A percentile compares a stretch with the other conserved stretches of the same genome.
Evolutionary conservation across 2,888 invertebrate genomes (phyloP).

Genomic region (Nowickia ferox): DNA sequence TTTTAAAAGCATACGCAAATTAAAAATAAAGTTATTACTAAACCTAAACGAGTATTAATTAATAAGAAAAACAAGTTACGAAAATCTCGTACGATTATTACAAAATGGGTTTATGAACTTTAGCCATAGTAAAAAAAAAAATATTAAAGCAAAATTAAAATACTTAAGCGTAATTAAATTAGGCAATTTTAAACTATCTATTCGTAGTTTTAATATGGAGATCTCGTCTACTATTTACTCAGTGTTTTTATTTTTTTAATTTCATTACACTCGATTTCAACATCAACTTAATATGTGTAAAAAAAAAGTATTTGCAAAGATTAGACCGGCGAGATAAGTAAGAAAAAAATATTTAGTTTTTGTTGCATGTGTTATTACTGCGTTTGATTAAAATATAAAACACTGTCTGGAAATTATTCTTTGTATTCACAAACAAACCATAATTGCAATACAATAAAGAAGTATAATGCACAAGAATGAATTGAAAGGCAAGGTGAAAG

Average conservation of each 20-base stretch:
- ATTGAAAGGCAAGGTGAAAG: constrained; percentile 43
- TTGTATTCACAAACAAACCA: constrained; percentile 11
- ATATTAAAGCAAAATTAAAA: constrained; percentile 13
- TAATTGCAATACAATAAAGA: constrained; percentile 52
- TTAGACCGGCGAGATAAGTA: not conserved
- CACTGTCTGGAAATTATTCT: constrained; percentile 14
- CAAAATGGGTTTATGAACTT: constrained; percentile 43
- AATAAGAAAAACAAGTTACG: constrained; percentile 32
- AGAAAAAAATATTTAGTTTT: not conserved
- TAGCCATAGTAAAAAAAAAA: constrained; percentile 17
- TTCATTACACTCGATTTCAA: constrained; percentile 31
- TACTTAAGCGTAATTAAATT: constrained; percentile 40
- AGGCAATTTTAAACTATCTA: not conserved
- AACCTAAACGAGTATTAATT: not conserved
- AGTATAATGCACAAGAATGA: not conserved
- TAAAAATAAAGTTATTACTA: not conserved
- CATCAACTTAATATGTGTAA: constrained; percentile 3
- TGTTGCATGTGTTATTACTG: not conserved
- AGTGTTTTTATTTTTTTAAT: not conserved
- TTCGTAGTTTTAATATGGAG: constrained; percentile 16
- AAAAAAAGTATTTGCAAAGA: not conserved
- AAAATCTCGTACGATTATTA: constrained; percentile 48
- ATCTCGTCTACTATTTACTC: not conserved
- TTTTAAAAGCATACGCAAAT: not conserved
- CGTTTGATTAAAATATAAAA: not conserved